These are phyloP conservation scores for Plecotus auritus DNA, from an alignment of 2,113 vertebrate genomes.

Conservation along the genomic window DNA sequence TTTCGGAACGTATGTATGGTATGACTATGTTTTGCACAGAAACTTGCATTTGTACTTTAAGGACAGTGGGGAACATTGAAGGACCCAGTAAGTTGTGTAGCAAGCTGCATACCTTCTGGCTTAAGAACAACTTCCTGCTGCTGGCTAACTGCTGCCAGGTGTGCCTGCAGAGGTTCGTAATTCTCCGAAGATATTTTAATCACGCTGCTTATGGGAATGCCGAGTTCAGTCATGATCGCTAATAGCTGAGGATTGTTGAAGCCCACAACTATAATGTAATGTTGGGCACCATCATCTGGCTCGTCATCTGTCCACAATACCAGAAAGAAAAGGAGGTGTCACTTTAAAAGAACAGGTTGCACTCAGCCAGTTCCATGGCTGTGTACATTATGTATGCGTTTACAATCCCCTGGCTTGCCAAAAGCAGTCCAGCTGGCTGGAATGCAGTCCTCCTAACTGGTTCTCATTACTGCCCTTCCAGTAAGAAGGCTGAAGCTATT, in stretches of 20 bases:
- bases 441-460: conserved; percentile 39
- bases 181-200: conserved; percentile 87
- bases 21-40: background rate
- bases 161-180: conserved; percentile 66
- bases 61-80: background rate
- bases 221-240: conserved; percentile 82
- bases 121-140: conserved; percentile 47
- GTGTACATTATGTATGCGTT: conserved; percentile 21
- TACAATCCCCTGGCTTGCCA: conserved; percentile 30
- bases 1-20: background rate
- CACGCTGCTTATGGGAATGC: conserved; percentile 86
- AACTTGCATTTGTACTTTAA: background rate
- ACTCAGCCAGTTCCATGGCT: background rate
- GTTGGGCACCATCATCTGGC: conserved; percentile 92
- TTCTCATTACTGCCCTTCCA: conserved; percentile 63
- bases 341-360: conserved; percentile 17
- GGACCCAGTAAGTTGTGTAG: background rate
- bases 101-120: conserved; percentile 76
- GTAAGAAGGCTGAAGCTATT: conserved; percentile 33
- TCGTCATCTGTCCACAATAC: conserved; percentile 89
- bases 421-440: conserved; percentile 24
- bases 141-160: conserved; percentile 69
- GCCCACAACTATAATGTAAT: conserved; percentile 90
- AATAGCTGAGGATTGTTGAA: conserved; percentile 88
- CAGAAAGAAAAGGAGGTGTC: conserved; percentile 32